These are phyloP conservation scores for Dendrocincla fuliginosa DNA, from an alignment of 2,797 vertebrate species.

Conservation along the genomic window DNA sequence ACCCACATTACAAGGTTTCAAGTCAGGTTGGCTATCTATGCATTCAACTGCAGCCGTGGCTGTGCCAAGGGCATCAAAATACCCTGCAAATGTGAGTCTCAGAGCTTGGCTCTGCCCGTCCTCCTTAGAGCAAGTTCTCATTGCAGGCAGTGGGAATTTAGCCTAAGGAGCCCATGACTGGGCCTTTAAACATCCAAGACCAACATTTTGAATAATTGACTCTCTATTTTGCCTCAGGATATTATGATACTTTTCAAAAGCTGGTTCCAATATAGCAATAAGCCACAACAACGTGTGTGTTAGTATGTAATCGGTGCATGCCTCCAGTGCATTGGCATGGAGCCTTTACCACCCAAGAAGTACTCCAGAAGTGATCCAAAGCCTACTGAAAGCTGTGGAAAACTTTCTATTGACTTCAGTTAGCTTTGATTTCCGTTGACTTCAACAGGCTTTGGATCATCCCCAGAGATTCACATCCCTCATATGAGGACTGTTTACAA, in stretches of 20 bases:
- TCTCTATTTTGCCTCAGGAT: constrained; percentile 57
- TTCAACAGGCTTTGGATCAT: neutral
- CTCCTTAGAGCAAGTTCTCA: neutral
- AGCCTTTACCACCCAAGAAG: constrained; percentile 69
- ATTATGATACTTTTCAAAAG: constrained; percentile 61
- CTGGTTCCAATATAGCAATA: constrained; percentile 65
- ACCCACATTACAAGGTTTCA: constrained; percentile 13
- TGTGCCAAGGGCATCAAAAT: constrained; percentile 13
- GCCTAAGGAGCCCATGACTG: constrained; percentile 30
- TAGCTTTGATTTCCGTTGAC: constrained; percentile 33
- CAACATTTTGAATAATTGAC: constrained; percentile 62
- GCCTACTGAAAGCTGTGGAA: constrained; percentile 60
- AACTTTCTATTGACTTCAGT: constrained; percentile 58
- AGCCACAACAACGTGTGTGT: constrained; percentile 69
- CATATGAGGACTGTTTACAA: neutral
- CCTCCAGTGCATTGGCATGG: constrained; percentile 56
- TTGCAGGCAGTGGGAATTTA: constrained; percentile 36
- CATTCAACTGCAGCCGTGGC: neutral
- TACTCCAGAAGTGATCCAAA: constrained; percentile 36
- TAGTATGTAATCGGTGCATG: constrained; percentile 56
- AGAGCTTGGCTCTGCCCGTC: neutral
- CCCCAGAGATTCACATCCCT: neutral
- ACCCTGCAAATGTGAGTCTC: neutral
- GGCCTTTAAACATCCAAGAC: constrained; percentile 54
- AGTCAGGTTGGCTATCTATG: constrained; percentile 20